Evolutionary conservation across 1,140 invertebrate species (phyloP).

Genomic region (Ceratoteleas bidentatus): DNA sequence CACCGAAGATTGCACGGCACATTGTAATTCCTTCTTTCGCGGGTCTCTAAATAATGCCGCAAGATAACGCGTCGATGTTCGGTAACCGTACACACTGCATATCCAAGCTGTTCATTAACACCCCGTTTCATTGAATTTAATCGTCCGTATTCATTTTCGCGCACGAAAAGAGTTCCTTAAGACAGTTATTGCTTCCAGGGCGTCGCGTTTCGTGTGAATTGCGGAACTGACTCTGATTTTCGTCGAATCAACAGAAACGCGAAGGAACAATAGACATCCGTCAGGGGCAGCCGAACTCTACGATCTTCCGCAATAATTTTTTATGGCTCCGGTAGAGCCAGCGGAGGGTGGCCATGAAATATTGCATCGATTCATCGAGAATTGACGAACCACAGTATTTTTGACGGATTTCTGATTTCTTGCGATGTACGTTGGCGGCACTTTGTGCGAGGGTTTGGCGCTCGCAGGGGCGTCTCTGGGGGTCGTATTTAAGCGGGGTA

Average conservation of each 20-base stretch:
- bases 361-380: conserved; percentile 15
- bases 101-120: neutral
- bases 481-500: conserved; percentile 62
- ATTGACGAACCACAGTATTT: conserved; percentile 12
- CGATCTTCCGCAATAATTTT: neutral
- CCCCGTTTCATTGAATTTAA: neutral
- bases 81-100: neutral
- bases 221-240: too few species aligned
- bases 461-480: conserved; percentile 39
- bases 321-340: neutral
- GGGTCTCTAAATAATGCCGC: conserved; percentile 1
- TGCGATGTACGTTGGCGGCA: conserved; percentile 27
- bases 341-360: neutral
- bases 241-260: too few species aligned
- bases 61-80: neutral
- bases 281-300: too few species aligned
- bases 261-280: too few species aligned
- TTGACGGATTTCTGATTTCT: conserved; percentile 40
- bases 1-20: conserved; percentile 7
- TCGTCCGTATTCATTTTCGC: neutral
- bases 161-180: neutral
- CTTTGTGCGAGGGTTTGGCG: conserved; percentile 38
- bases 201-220: too few species aligned
- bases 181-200: too few species aligned
- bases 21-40: conserved; percentile 16